A percentile compares a stretch with the other conserved stretches of the same genome.
Evolutionary conservation across 2,113 vertebrate genomes (phyloP).

Genomic region (Chiloscyllium plagiosum): DNA sequence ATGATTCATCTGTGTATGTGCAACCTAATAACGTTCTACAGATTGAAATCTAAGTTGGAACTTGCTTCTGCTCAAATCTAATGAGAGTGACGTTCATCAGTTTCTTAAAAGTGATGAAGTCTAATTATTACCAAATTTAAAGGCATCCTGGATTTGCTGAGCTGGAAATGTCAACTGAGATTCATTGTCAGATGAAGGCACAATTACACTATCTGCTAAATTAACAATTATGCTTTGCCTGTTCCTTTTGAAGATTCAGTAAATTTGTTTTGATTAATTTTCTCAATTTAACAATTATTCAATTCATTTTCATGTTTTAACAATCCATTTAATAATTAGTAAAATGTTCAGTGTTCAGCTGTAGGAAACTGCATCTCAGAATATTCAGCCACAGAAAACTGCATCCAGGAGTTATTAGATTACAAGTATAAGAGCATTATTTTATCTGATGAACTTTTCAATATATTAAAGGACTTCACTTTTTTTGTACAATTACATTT

Average conservation of each 20-base stretch:
- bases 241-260: not conserved
- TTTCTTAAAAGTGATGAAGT: not conserved
- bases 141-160: not conserved
- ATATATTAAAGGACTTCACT: not conserved
- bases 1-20: not conserved
- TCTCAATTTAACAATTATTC: not conserved
- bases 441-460: not conserved
- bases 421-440: not conserved
- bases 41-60: not conserved
- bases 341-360: not conserved
- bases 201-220: not conserved
- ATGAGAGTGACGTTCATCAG: not conserved
- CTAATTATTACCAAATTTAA: not conserved
- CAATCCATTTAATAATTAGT: not conserved
- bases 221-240: not conserved
- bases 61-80: not conserved
- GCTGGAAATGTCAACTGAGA: not conserved
- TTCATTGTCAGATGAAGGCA: not conserved
- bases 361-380: not conserved
- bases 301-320: not conserved
- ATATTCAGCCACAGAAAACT: not conserved
- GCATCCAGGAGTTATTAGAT: not conserved
- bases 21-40: not conserved
- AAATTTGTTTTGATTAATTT: not conserved
- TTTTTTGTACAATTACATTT: not conserved